Percentiles rank a stretch among this genome's conserved stretches.
Conservation (phyloP, 2,888 invertebrate species). For the Molorchus minor region DNA sequence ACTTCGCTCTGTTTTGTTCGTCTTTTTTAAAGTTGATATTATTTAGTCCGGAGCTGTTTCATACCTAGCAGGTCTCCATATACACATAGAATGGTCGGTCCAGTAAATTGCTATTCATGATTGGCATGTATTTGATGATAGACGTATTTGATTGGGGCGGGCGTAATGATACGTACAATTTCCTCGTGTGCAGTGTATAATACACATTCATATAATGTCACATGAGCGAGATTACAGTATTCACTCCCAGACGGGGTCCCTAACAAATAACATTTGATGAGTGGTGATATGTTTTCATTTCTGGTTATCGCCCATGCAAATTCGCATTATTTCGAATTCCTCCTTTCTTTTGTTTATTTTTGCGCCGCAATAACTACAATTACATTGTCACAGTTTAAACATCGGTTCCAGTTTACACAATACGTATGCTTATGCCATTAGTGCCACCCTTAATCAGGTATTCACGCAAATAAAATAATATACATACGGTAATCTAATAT, state of each 20-base stretch:
- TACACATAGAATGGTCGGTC: constrained; percentile 39
- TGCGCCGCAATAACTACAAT: constrained; percentile 2
- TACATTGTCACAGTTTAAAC: constrained; percentile 8
- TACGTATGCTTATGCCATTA: background rate
- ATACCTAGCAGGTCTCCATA: constrained; percentile 37
- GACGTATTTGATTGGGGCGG: constrained; percentile 62
- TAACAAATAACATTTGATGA: constrained; percentile 61
- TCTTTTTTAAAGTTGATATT: too few relatives aligned
- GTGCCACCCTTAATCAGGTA: background rate
- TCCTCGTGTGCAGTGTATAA: constrained; percentile 58
- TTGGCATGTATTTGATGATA: constrained; percentile 62
- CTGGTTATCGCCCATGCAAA: constrained; percentile 58
- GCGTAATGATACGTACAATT: constrained; percentile 62
- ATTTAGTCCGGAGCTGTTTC: constrained; percentile 32
- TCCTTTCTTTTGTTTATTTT: constrained; percentile 23
- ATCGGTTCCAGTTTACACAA: background rate
- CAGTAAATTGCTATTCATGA: constrained; percentile 58
- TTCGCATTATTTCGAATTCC: constrained; percentile 50
- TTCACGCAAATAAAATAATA: background rate
- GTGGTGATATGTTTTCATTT: constrained; percentile 60
- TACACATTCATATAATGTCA: constrained; percentile 59
- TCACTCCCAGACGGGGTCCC: constrained; percentile 58
- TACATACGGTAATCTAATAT: too few relatives aligned
- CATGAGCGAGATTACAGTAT: constrained; percentile 60
- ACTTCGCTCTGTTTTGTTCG: too few relatives aligned